Evolutionary conservation across 2,888 invertebrate species (phyloP), one percentile per base, ranked within the genome.

Genomic region (Carcina quercana): DNA sequence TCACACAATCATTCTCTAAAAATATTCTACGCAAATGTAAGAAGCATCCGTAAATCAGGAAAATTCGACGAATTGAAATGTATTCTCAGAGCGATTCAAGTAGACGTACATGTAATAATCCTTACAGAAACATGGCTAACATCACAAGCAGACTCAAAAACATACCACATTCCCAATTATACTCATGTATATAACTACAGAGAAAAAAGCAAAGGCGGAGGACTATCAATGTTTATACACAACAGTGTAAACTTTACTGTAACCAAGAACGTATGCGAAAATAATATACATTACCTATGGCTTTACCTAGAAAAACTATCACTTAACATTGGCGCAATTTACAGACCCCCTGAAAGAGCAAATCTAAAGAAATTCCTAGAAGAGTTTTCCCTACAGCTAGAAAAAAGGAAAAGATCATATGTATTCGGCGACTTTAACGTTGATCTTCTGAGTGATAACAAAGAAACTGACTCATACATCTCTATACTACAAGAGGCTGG

Each of bases 371-470:
- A 38, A 3, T 47, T 47, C 25, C 20, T 47, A 3, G 40, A 47
- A 12, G 24, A 6, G 3, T 44, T 33, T 11, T 25, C 32, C 0
- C 13, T 13, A 10, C 41, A 44, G 15, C 22, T 47, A n/a, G 25
- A 31, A 14, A 24, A 20, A 19, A 21, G 32, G 27, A 40, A 31
- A 10, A 30, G 43, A 37, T 34, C 32, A 3, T 7, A 41, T 3
- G 37, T 40, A 1, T 45, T 45, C 10, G 43, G 40, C 4, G 44
- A 42, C 12, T 35, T 41, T 12, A 44, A 41, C 12, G 15, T 35
- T 8, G 36, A 45, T 29, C 14, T 43, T 11, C 17, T 47, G 0
- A 30, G 6, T 4, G 24, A 32, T 12, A 27, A 39, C 1, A 22
- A 13, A 5, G 5, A 13, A 1, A 21, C 24, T 0, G 34, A 10